These are phyloP conservation scores for Nautilus pompilius DNA, from an alignment of 1,140 invertebrate species.

Conservation along the genomic window DNA sequence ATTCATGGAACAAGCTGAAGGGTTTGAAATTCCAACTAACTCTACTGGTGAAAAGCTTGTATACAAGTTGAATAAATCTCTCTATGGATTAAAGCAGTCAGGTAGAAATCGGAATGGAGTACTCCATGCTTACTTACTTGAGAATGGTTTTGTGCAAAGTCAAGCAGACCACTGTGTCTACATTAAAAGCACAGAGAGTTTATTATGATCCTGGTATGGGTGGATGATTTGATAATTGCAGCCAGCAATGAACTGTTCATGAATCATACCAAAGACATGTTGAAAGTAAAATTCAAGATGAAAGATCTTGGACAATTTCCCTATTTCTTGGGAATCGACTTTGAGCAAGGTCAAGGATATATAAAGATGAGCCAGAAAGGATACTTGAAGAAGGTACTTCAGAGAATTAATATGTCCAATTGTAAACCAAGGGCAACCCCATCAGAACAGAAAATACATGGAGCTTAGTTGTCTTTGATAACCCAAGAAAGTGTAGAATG, in stretches of 20 bases:
- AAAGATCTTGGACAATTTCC: slow-evolving; percentile 3
- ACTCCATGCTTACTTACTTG: not conserved
- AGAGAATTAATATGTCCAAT: not conserved
- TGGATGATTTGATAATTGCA: slow-evolving; percentile 9
- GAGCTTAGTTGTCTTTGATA: too few relatives aligned
- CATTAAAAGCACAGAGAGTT: not conserved
- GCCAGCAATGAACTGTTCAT: not conserved
- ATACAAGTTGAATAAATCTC: too few relatives aligned
- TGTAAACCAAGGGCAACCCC: too few relatives aligned
- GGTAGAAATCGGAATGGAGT: slow-evolving; percentile 3
- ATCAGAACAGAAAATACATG: too few relatives aligned
- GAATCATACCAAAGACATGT: slow-evolving; percentile 7
- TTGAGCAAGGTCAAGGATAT: too few relatives aligned
- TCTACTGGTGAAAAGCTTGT: too few relatives aligned
- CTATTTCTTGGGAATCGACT: slow-evolving; percentile 1
- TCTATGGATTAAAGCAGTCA: slow-evolving; percentile 9
- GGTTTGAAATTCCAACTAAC: too few relatives aligned
- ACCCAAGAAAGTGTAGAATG: too few relatives aligned
- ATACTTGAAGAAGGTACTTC: too few relatives aligned
- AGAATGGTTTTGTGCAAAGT: slow-evolving; percentile 4
- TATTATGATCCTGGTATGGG: slow-evolving; percentile 6
- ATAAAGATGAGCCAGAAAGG: too few relatives aligned
- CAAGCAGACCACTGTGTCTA: slow-evolving; percentile 2
- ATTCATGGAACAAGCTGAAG: too few relatives aligned
- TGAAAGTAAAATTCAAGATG: slow-evolving; percentile 3